phyloP scores from a whole-genome alignment of 2,797 vertebrate genomes.

The Orientallactaga sibirica region DNA sequence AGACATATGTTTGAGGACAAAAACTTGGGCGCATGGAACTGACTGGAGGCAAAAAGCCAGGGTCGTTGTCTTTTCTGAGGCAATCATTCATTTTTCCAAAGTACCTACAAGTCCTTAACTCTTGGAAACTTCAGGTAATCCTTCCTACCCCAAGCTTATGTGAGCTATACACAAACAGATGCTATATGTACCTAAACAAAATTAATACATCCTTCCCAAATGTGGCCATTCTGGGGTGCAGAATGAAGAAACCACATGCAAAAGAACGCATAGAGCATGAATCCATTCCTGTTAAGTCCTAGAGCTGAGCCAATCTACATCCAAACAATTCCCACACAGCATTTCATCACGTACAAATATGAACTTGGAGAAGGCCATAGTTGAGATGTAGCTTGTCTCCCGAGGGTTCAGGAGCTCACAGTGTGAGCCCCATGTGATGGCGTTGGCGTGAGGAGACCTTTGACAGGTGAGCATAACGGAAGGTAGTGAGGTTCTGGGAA shows the following conservation, averaged over 20 bases:
- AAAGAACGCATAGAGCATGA: not conserved
- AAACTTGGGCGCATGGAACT: not conserved
- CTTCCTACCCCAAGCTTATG: not conserved
- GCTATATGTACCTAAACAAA: not conserved
- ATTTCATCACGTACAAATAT: not conserved
- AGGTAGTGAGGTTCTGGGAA: not conserved
- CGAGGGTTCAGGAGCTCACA: not conserved
- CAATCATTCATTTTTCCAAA: not conserved
- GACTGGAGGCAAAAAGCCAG: not conserved
- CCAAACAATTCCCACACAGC: not conserved
- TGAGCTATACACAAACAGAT: not conserved
- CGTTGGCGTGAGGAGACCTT: not conserved
- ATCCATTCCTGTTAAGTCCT: conserved; percentile 14
- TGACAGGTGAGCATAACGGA: not conserved
- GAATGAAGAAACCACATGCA: not conserved
- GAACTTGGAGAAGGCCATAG: not conserved
- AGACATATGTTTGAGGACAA: conserved; percentile 3
- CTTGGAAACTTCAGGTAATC: conserved; percentile 30
- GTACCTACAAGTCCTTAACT: conserved; percentile 17
- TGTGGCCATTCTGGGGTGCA: not conserved
- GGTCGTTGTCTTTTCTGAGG: not conserved
- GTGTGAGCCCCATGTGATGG: not conserved
- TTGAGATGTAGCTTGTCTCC: not conserved
- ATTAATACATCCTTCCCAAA: not conserved
- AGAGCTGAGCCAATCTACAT: not conserved